A percentile compares a stretch with the other conserved stretches of the same genome.
These are phyloP conservation scores for Poecilia picta DNA, from an alignment of 2,797 vertebrate species.

Conservation along the genomic window DNA sequence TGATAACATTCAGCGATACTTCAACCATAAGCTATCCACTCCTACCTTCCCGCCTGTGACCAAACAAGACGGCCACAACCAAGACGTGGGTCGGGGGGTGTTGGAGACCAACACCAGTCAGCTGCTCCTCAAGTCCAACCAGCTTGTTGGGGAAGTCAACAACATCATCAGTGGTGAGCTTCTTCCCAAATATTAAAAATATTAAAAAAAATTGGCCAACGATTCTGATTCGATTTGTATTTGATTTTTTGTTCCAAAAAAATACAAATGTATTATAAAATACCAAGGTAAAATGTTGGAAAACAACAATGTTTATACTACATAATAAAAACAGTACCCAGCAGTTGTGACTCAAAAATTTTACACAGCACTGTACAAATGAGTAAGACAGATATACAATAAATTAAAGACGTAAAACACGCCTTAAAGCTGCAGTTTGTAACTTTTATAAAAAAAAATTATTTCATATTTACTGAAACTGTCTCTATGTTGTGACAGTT, in stretches of 20 bases:
- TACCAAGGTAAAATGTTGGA: not conserved
- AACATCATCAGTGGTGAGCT: conserved; percentile 83
- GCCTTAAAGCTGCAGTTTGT: not conserved
- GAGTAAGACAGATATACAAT: not conserved
- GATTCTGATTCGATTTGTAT: not conserved
- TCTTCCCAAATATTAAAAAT: not conserved
- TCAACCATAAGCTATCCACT: conserved; percentile 87
- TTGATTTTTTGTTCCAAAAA: not conserved
- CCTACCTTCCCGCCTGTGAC: conserved; percentile 72
- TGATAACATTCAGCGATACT: conserved; percentile 93
- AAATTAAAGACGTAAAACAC: not conserved
- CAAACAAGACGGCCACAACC: conserved; percentile 37
- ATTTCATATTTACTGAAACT: too few relatives aligned
- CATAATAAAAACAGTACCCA: not conserved
- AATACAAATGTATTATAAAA: not conserved
- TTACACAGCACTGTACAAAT: not conserved
- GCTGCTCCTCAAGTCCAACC: conserved; percentile 85
- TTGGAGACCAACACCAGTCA: conserved; percentile 50
- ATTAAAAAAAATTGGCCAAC: not conserved
- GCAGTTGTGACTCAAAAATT: not conserved
- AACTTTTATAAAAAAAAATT: too few relatives aligned
- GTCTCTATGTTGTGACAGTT: too few relatives aligned
- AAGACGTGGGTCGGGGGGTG: conserved; percentile 36
- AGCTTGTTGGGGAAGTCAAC: conserved; percentile 86
- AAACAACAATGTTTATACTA: not conserved